Base-by-base conservation (phyloP, 1,140 invertebrate genomes). In the Drosophila bipectinata region DNA sequence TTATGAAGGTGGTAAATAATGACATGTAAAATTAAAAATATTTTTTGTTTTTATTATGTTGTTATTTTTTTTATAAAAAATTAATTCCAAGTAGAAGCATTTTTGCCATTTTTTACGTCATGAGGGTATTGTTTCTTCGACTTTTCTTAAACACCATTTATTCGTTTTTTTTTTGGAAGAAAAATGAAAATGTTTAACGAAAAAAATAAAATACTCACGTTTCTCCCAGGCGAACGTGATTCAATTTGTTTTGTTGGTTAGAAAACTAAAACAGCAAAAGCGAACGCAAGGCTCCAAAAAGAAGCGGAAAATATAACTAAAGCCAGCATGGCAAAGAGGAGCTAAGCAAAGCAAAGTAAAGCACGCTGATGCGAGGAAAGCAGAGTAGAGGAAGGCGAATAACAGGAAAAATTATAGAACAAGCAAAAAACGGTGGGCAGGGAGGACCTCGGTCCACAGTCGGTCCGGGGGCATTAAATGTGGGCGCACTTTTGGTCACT, bases 201-300 rank as follows among this genome's bases (percentile, higher is more conserved):
- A 82, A 88, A 88, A 87, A 88, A 87, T 88, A 87, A 87, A 87
- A 87, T 87, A 87, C 82, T 87, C 82, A 87, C 82, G 82, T 87
- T 87, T 71, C 71, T 87, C 75, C 75, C 75, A 79, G 44, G 82
- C 82, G 82, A 87, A 87, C 82, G 82, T 87, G 82, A 87, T 87
- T 87, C 82, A 87, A 87, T 87, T 87, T 87, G 82, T 87, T 87
- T 87, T 87, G 82, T 87, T 88, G 82, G 82, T 82, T 88, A 81
- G 82, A 85, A 85, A 85, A 85, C 82, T 85, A 85, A 85, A 85
- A 85, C 81, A 85, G 82, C 77, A 80, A 85, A 79, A 77, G 63
- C 51, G 32, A 57, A 79, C 74, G 63, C 51, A 39, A 57, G 64
- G 30, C 63, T 47, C 49, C 41, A 56, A 41, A 39, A 47, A 55